Base-by-base conservation (phyloP, 2,797 vertebrate genomes). In the Myoxocephalus aenaeus region DNA sequence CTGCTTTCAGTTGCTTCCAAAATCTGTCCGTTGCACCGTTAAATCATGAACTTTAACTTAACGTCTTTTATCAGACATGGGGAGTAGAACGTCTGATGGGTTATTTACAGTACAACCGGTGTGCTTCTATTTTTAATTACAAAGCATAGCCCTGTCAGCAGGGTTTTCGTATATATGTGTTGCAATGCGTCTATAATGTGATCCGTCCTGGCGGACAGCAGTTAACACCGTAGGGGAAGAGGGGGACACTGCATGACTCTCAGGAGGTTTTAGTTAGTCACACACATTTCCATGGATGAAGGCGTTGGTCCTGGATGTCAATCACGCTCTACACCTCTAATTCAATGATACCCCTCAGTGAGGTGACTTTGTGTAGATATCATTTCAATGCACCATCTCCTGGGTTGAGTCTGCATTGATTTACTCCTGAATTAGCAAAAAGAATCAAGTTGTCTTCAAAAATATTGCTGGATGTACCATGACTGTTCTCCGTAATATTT, bases 261-360 rank as follows among this genome's bases (percentile, higher is more conserved):
- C 94, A 94, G 89, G 88, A 93, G 94, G 79, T 86, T 92, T 90
- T 58, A 66, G 81, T 95, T 95, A 90, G 94, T 94, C 91, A 92
- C 89, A 79, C 88, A 76, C 70, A 73, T 70, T 74, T 75, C 14
- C 77, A 71, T 32, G 32, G 73, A 10, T 38, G 10, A 83, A 48
- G 17, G 11, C 15, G 11, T 69, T 53, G 42, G 68, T 40, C 36
- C 10, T 61, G 40, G 3, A 15, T 65, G 22, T 63, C 10, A 7
- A n/a, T 63, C 27, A 53, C 17, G 15, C 3, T 71, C 29, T 44
- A n/a, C 70, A 61, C 44, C 29, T 73, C 27, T 0, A 17, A 22
- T 56, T 17, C 12, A 38, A 0, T 63, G 17, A 25, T 3, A 17
- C 8, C 29, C 25, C 4, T 3, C 38, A 2, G 38, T 22, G 25